Evolutionary conservation across 2,113 vertebrate species (phyloP).

Genomic region (Geothlypis trichas): DNA sequence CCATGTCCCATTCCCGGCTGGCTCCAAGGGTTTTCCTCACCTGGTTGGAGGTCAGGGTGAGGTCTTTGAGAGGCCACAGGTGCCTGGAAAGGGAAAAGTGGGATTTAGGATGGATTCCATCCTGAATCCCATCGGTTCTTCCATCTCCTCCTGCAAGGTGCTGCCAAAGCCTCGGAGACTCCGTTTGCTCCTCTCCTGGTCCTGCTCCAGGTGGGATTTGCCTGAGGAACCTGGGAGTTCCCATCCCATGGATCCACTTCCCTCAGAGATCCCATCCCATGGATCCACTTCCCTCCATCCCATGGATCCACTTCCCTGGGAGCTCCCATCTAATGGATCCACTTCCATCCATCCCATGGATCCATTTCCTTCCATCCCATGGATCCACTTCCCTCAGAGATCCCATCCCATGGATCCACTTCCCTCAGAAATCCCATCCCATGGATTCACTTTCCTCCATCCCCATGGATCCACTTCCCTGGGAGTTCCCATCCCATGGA

Average conservation of each 20-base stretch:
- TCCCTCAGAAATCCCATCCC: background rate
- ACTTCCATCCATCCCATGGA: background rate
- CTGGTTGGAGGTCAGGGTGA: constrained; percentile 74
- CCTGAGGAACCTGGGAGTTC: no score
- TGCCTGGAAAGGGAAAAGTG: constrained; percentile 59
- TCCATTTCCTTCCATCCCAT: background rate
- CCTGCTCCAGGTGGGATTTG: background rate
- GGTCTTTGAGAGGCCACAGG: constrained; percentile 80
- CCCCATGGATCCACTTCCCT: background rate
- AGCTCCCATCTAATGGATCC: background rate
- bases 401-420: background rate
- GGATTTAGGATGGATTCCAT: background rate
- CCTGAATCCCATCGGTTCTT: background rate
- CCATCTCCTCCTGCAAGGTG: background rate
- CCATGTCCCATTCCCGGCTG: background rate
- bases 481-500: background rate
- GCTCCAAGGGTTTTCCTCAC: background rate
- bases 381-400: no score
- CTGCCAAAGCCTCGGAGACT: background rate
- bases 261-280: background rate
- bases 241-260: background rate
- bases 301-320: background rate
- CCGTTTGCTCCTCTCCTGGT: background rate
- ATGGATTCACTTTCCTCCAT: no score
- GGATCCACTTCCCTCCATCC: background rate